These are phyloP conservation scores for Rhabdophis nuchalis DNA, from an alignment of 2,797 vertebrate genomes.

Conservation along the genomic window DNA sequence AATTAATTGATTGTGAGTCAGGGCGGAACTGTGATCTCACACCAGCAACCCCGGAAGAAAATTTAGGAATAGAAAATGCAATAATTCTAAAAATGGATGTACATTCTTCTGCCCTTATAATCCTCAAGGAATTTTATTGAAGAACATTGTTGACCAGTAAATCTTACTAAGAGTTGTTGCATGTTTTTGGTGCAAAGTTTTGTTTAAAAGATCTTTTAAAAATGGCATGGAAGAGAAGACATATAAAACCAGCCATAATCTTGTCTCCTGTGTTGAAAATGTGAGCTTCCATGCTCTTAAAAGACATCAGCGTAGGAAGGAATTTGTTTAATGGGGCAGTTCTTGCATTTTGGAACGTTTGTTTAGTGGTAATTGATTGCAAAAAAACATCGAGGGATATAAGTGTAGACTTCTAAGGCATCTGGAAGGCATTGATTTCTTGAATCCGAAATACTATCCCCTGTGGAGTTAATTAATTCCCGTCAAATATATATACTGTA, in stretches of 20 bases:
- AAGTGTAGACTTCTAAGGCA: neutral
- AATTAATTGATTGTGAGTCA: neutral
- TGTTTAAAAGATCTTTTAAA: neutral
- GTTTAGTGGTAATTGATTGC: neutral
- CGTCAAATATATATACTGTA: neutral
- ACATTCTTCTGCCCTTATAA: neutral
- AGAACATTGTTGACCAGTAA: neutral
- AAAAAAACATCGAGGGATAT: neutral
- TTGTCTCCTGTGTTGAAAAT: neutral
- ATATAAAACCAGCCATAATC: neutral
- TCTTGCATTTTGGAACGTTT: neutral
- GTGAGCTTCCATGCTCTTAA: neutral
- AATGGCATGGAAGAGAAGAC: neutral
- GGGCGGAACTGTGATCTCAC: neutral
- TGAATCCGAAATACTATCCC: neutral
- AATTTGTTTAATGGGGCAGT: neutral
- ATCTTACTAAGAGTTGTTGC: neutral
- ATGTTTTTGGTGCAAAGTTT: neutral
- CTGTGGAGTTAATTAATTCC: neutral
- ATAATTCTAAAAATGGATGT: neutral
- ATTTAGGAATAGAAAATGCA: neutral
- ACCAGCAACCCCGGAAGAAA: neutral
- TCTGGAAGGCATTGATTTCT: neutral
- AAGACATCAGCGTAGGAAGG: neutral
- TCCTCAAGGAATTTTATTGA: neutral